Evolutionary conservation across 2,113 vertebrate species (phyloP).

Genomic region (Sturnira hondurensis): DNA sequence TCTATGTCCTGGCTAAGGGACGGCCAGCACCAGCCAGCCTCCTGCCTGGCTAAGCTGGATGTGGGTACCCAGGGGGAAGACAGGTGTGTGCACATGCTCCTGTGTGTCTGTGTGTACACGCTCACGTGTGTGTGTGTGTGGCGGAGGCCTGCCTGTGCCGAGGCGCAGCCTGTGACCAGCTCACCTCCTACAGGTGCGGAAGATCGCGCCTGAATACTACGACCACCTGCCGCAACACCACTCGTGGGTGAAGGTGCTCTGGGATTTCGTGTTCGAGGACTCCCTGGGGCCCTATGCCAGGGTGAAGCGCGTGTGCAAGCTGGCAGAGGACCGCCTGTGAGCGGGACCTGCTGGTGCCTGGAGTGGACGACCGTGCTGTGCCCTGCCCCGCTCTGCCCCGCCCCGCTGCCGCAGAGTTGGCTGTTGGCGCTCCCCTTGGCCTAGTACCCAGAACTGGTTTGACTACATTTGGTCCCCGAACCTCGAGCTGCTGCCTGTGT

Average conservation of each 20-base stretch:
- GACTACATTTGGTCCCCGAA: background rate
- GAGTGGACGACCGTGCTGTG: fast-evolving
- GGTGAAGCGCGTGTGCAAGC: slow-evolving; percentile 91
- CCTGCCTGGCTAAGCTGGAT: background rate
- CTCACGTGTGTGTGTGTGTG: fast-evolving
- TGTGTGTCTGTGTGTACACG: background rate
- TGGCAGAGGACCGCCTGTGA: slow-evolving; percentile 78
- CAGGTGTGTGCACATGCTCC: fast-evolving
- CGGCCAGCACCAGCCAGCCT: background rate
- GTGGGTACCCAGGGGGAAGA: fast-evolving
- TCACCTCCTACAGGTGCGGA: slow-evolving; percentile 86
- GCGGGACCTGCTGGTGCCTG: fast-evolving
- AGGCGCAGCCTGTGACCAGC: background rate
- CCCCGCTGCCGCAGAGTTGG: background rate
- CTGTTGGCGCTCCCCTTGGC: fast-evolving
- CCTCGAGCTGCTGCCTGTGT: background rate
- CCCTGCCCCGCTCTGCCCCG: fast-evolving
- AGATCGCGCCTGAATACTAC: slow-evolving; percentile 96
- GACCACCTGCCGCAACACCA: slow-evolving; percentile 92
- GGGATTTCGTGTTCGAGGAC: slow-evolving; percentile 96
- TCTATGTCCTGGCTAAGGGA: fast-evolving
- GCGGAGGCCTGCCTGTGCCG: background rate
- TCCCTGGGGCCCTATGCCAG: slow-evolving; percentile 91
- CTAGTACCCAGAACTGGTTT: background rate
- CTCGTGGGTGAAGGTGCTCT: slow-evolving; percentile 93